Evolutionary conservation across 1,140 invertebrate species (phyloP), one percentile per base, ranked within the genome.

Genomic region (Chrysoperla carnea): DNA sequence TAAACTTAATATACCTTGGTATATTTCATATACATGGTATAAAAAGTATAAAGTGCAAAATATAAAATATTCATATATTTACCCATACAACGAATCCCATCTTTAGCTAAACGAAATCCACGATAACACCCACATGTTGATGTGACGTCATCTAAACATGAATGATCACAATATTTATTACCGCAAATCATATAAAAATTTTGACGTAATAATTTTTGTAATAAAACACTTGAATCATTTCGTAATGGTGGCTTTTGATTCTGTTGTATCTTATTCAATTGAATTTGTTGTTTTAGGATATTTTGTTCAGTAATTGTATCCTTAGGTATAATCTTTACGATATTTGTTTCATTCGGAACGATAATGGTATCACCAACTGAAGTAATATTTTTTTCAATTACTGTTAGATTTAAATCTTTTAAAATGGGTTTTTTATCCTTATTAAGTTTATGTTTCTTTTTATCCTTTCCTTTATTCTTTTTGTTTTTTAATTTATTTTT

Each of bases 141-240:
- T 58, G 55, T 57, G 56, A 36, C 52, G 58, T 42, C 50, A 53
- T 39, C 55, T 58, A 51, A 51, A 46, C 41, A 56, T 55, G 39
- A 58, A 58, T 45, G 57, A 23, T 23, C 17, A 59, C 46, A 59
- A 59, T 56, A 56, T 59, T 53, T 37, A 53, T 49, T 43, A 43
- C 51, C 46, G 40, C 46, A 49, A 48, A 41, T 39, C 46, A n/a
- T 39, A 13, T 40, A 40, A 43, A 35, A 49, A 12, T 28, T 40
- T n/a, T 27, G 29, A 50, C 46, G 48, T 41, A 8, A 48, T 23
- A 36, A 29, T 12, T 29, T 42, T 17, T 46, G 41, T 40, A 43
- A 51, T 9, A 15, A 23, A 23, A 23, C 17, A 23, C 17, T 23
- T 23, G 17, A 14, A 23, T 17, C 11, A 14, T 11, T 15, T 23